Percentiles rank a stretch among this genome's conserved stretches.
Conservation (phyloP, 2,888 invertebrate species). For the Monochamus alternatus region DNA sequence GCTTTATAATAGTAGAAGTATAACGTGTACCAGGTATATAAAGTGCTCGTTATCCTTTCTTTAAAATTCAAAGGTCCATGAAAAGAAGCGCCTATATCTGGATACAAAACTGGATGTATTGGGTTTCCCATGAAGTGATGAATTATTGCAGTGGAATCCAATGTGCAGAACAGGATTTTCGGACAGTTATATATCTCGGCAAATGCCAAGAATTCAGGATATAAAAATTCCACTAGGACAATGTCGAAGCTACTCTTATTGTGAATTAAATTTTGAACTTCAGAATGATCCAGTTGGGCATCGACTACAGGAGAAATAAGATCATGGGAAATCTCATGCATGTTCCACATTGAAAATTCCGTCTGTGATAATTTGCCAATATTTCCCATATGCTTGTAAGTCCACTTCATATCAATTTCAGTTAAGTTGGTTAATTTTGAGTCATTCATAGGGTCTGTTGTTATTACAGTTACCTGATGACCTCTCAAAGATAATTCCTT, state of each 20-base stretch:
- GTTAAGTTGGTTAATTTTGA: slow-evolving; percentile 48
- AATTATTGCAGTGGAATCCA: slow-evolving; percentile 37
- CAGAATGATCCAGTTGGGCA: background rate
- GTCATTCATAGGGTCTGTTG: slow-evolving; percentile 11
- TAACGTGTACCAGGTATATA: slow-evolving; percentile 31
- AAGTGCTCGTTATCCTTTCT: slow-evolving; percentile 55
- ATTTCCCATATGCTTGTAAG: slow-evolving; percentile 36
- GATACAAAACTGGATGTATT: slow-evolving; percentile 48
- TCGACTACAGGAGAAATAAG: too few species aligned
- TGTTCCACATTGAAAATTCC: slow-evolving; percentile 5
- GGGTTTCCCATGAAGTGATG: slow-evolving; percentile 52
- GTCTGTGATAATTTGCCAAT: background rate
- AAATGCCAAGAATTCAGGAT: slow-evolving; percentile 49
- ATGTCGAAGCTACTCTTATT: slow-evolving; percentile 55
- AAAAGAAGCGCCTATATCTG: slow-evolving; percentile 50
- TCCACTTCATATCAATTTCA: slow-evolving; percentile 15
- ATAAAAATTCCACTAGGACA: slow-evolving; percentile 53
- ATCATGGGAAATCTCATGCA: background rate
- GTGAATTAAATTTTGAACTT: slow-evolving; percentile 9
- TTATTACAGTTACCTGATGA: slow-evolving; percentile 19
- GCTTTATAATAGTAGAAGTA: background rate
- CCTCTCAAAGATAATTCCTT: slow-evolving; percentile 26
- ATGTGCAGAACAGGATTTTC: slow-evolving; percentile 51
- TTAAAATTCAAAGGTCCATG: slow-evolving; percentile 64
- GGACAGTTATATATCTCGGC: slow-evolving; percentile 53